Evolutionary conservation across 2,888 invertebrate species (phyloP).

Genomic region (Allygus modestus): DNA sequence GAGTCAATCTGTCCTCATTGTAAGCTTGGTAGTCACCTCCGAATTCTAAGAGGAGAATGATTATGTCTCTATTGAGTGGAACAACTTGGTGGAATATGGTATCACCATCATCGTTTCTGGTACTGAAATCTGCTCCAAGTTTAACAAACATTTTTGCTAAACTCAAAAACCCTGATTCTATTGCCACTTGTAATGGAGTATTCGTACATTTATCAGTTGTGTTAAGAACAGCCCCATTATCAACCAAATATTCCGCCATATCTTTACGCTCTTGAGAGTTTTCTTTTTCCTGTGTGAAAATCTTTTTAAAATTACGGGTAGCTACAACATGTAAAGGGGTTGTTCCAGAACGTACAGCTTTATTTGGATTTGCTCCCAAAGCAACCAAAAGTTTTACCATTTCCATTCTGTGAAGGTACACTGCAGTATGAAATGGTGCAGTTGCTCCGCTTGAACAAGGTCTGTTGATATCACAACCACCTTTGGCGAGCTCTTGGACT

Average conservation of each 20-base stretch:
- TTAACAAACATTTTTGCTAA: constrained; percentile 21
- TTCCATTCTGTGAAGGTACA: not conserved
- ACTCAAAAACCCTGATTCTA: constrained; percentile 10
- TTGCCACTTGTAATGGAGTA: constrained; percentile 21
- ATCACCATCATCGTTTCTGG: not conserved
- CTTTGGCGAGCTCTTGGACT: not conserved
- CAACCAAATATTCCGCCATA: constrained; percentile 12
- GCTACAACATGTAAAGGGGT: constrained; percentile 29
- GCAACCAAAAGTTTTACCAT: constrained; percentile 14
- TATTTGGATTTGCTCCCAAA: constrained; percentile 17
- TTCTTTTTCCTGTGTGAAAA: not conserved
- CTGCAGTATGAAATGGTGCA: constrained; percentile 17
- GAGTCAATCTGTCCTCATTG: not conserved
- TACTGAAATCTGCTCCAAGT: constrained; percentile 29
- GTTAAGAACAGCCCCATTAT: constrained; percentile 7
- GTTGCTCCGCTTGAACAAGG: not conserved
- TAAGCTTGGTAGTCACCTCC: not conserved
- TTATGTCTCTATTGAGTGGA: constrained; percentile 7
- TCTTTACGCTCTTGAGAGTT: not conserved
- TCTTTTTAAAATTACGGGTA: not conserved
- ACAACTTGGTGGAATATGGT: constrained; percentile 31
- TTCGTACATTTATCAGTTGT: not conserved
- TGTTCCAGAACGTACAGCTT: not conserved
- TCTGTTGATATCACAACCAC: constrained; percentile 1
- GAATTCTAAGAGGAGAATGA: not conserved